Evolutionary conservation across 1,140 invertebrate species (phyloP).

Genomic region (Eupristina koningsbergeri): DNA sequence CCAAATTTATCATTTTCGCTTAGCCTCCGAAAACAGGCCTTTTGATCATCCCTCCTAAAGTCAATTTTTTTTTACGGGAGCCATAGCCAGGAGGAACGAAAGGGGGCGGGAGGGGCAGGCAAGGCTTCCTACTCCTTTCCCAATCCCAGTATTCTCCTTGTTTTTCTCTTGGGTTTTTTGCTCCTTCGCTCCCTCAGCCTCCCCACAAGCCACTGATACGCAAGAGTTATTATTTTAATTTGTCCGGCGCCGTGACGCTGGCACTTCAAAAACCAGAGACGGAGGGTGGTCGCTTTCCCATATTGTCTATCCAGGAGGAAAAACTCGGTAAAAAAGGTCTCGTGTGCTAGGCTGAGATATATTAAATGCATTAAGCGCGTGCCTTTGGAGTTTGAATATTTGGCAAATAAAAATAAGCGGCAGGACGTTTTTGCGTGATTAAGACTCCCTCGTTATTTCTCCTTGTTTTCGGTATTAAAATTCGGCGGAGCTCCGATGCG

Average conservation of each 20-base stretch:
- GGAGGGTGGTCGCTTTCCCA: slow-evolving; percentile 31
- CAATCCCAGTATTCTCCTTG: too few species aligned
- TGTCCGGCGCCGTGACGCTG: slow-evolving; percentile 35
- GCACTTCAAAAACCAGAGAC: slow-evolving; percentile 33
- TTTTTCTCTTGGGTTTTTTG: too few species aligned
- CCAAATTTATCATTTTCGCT: slow-evolving; percentile 17
- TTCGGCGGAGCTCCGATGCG: slow-evolving; percentile 13
- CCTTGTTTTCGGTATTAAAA: slow-evolving; percentile 23
- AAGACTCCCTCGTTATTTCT: slow-evolving; percentile 37
- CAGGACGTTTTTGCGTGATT: slow-evolving; percentile 25
- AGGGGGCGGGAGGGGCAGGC: too few species aligned
- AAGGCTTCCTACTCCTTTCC: too few species aligned
- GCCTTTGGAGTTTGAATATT: slow-evolving; percentile 35
- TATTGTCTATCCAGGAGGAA: slow-evolving; percentile 41
- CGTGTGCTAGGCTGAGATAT: slow-evolving; percentile 16
- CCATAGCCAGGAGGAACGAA: too few species aligned
- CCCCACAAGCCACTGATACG: slow-evolving; percentile 44
- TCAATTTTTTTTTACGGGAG: too few species aligned
- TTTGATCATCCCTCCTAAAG: too few species aligned
- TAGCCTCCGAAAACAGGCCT: neutral
- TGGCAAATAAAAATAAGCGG: slow-evolving; percentile 44
- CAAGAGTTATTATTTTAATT: slow-evolving; percentile 55
- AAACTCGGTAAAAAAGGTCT: slow-evolving; percentile 45
- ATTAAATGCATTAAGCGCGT: slow-evolving; percentile 48
- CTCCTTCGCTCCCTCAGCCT: slow-evolving; percentile 38